A percentile compares a stretch with the other conserved stretches of the same genome.
Evolutionary conservation across 2,113 vertebrate species (phyloP).

Genomic region (Penelope pileata): DNA sequence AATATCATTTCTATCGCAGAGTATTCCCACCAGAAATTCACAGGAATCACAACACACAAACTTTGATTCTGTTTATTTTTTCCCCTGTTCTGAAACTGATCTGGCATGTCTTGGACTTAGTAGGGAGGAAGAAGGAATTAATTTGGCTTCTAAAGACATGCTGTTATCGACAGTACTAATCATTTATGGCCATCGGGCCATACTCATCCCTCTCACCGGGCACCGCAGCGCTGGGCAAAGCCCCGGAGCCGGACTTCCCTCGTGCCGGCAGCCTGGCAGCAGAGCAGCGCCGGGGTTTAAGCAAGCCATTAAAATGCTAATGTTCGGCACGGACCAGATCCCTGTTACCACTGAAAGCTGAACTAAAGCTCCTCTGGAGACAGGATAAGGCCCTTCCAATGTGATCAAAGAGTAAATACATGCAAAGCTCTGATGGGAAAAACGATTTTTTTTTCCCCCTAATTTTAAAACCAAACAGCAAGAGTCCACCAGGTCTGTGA

Average conservation of each 20-base stretch:
- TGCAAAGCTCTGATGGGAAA: conserved; percentile 60
- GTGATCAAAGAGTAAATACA: conserved; percentile 64
- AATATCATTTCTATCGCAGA: conserved; percentile 68
- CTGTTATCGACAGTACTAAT: conserved; percentile 60
- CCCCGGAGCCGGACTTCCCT: conserved; percentile 32
- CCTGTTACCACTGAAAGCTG: conserved; percentile 47
- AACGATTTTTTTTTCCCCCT: conserved; percentile 41
- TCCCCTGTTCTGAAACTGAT: conserved; percentile 58
- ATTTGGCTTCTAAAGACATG: conserved; percentile 53
- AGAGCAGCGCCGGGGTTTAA: conserved; percentile 31
- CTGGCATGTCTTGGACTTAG: conserved; percentile 53
- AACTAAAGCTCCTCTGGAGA: conserved; percentile 63
- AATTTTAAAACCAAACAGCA: conserved; percentile 59
- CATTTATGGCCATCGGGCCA: conserved; percentile 51
- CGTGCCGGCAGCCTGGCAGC: neutral
- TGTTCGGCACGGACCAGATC: conserved; percentile 48
- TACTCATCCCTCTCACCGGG: neutral
- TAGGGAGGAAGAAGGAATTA: conserved; percentile 53
- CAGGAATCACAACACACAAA: conserved; percentile 56
- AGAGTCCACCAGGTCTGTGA: conserved; percentile 6
- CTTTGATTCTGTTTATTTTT: conserved; percentile 70
- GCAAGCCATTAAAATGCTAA: conserved; percentile 64
- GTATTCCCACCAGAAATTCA: conserved; percentile 76
- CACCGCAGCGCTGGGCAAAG: conserved; percentile 16
- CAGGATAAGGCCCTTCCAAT: conserved; percentile 58